Conservation (phyloP, 1,140 invertebrate species). For the Acromyrmex echinatior region DNA sequence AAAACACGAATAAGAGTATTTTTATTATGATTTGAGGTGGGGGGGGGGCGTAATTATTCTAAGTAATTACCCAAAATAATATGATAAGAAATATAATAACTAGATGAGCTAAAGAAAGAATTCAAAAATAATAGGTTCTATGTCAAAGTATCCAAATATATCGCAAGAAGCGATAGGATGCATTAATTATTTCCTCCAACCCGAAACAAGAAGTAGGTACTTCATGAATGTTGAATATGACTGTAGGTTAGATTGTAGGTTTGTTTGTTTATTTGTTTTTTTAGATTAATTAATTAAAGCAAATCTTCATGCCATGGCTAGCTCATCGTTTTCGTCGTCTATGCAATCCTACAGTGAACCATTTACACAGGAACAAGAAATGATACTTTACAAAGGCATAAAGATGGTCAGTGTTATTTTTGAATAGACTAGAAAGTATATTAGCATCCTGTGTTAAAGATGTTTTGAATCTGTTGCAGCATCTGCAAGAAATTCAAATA, state of each 20-base stretch:
- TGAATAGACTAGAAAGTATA: not conserved
- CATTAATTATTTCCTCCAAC: too few species aligned
- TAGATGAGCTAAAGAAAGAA: too few species aligned
- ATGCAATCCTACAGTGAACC: not conserved
- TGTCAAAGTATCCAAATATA: too few species aligned
- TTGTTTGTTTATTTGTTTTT: not conserved
- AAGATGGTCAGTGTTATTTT: constrained; percentile 27
- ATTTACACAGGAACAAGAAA: constrained; percentile 30
- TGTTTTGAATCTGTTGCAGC: constrained; percentile 34
- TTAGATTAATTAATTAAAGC: not conserved
- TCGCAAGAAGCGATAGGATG: too few species aligned
- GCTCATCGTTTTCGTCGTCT: constrained; percentile 16
- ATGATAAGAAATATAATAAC: too few species aligned
- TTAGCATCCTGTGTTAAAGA: not conserved
- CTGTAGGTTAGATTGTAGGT: not conserved
- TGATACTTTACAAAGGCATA: not conserved
- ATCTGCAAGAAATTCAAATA: constrained; percentile 28
- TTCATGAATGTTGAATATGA: not conserved
- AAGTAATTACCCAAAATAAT: too few species aligned
- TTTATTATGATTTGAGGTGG: too few species aligned
- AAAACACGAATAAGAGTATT: too few species aligned
- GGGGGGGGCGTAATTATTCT: too few species aligned
- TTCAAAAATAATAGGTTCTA: too few species aligned
- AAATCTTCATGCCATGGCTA: not conserved
- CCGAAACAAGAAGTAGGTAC: too few species aligned